Percentiles rank a stretch among this genome's conserved stretches.
phyloP scores from a whole-genome alignment of 2,888 invertebrate genomes.

The Chaetoderma sp. region DNA sequence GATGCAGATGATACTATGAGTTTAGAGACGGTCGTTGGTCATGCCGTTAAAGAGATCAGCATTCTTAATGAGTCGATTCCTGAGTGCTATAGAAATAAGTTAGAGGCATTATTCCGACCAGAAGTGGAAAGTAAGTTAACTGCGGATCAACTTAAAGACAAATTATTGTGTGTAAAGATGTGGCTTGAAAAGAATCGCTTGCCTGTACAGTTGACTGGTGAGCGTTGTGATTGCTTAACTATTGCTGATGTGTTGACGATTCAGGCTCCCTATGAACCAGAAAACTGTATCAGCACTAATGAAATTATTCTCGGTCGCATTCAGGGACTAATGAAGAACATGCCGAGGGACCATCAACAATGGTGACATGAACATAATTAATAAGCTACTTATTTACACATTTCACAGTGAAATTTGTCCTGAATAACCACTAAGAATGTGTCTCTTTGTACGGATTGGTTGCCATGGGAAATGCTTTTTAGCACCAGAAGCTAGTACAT shows the following conservation, averaged over 20 bases:
- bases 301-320: conserved; percentile 68
- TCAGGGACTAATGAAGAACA: conserved; percentile 64
- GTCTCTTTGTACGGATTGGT: too few relatives aligned
- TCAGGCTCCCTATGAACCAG: conserved; percentile 59
- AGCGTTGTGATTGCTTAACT: conserved; percentile 48
- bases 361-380: conserved; percentile 41
- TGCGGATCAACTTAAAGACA: conserved; percentile 48
- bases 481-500: too few relatives aligned
- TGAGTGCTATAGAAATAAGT: conserved; percentile 21
- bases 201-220: conserved; percentile 54
- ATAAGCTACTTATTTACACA: too few relatives aligned
- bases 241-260: conserved; percentile 62
- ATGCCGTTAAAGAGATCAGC: conserved; percentile 49
- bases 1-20: neutral
- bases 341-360: conserved; percentile 60
- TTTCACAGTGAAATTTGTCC: too few relatives aligned
- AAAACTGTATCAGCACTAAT: conserved; percentile 66
- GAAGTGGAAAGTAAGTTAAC: conserved; percentile 33
- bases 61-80: conserved; percentile 46
- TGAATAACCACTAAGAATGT: too few relatives aligned
- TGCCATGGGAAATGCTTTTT: too few relatives aligned
- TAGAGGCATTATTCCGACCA: conserved; percentile 49
- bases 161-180: conserved; percentile 48
- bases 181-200: conserved; percentile 66
- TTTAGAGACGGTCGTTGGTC: conserved; percentile 52